Conservation (phyloP, 1,140 invertebrate species). For the Zaprionus kolodkinae region DNA sequence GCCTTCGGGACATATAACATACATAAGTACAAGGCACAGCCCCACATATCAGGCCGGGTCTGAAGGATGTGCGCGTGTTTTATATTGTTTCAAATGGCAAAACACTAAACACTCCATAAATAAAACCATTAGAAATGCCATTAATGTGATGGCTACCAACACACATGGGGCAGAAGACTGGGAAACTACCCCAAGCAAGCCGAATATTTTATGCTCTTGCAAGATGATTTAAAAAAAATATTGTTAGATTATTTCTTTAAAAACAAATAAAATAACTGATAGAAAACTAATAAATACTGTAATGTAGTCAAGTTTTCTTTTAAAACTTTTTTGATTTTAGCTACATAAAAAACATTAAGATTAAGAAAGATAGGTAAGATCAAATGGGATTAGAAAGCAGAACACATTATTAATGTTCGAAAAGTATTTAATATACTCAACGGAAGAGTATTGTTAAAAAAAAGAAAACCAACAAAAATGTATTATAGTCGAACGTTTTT, state of each 20-base stretch:
- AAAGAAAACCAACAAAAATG: constrained; percentile 26
- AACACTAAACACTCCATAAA: constrained; percentile 80
- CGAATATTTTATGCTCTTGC: not conserved
- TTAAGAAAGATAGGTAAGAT: too few species aligned
- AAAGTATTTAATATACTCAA: not conserved
- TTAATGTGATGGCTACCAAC: constrained; percentile 49
- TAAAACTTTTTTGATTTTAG: too few species aligned
- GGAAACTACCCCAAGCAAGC: not conserved
- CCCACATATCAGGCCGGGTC: constrained; percentile 27
- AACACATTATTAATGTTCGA: too few species aligned
- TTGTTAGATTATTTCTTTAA: too few species aligned
- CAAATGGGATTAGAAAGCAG: too few species aligned
- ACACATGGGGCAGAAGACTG: not conserved
- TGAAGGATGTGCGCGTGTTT: constrained; percentile 43
- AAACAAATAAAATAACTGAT: too few species aligned
- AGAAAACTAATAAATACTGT: too few species aligned
- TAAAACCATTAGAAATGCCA: constrained; percentile 73
- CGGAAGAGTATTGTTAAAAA: not conserved
- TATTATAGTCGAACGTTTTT: constrained; percentile 44
- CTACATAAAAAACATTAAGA: too few species aligned
- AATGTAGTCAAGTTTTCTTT: too few species aligned
- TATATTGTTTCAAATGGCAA: constrained; percentile 64
- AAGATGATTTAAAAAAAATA: too few species aligned
- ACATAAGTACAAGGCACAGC: constrained; percentile 11
- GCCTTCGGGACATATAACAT: constrained; percentile 45